Conservation (phyloP, 2,113 vertebrate genomes). For the Nannobrachium achirus region DNA sequence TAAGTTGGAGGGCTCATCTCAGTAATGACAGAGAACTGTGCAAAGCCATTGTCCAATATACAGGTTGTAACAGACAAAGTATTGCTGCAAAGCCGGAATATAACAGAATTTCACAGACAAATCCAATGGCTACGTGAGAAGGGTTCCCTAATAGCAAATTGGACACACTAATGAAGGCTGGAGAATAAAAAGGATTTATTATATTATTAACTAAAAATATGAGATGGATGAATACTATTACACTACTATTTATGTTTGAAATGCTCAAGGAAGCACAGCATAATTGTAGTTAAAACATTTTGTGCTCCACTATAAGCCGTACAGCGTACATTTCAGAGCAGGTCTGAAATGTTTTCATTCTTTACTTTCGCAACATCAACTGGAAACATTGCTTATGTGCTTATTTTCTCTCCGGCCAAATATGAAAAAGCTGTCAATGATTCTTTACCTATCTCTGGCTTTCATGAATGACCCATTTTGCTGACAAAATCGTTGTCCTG, state of each 20-base stretch:
- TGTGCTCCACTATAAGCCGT: not conserved
- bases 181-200: not conserved
- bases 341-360: not conserved
- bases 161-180: not conserved
- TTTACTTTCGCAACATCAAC: not conserved
- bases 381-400: not conserved
- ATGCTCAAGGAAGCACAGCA: not conserved
- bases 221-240: not conserved
- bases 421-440: not conserved
- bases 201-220: not conserved
- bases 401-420: conserved; percentile 3
- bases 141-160: conserved; percentile 12
- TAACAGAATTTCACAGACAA: conserved; percentile 30
- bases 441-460: conserved; percentile 12
- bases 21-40: conserved; percentile 50
- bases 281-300: not conserved
- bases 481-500: conserved; percentile 28
- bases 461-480: conserved; percentile 13
- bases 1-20: conserved; percentile 59
- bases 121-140: conserved; percentile 25
- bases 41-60: conserved; percentile 52
- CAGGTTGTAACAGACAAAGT: conserved; percentile 38
- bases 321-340: not conserved
- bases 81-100: conserved; percentile 23
- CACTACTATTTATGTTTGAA: not conserved